Conservation (phyloP, 2,113 vertebrate genomes). For the Pontoporia blainvillei region DNA sequence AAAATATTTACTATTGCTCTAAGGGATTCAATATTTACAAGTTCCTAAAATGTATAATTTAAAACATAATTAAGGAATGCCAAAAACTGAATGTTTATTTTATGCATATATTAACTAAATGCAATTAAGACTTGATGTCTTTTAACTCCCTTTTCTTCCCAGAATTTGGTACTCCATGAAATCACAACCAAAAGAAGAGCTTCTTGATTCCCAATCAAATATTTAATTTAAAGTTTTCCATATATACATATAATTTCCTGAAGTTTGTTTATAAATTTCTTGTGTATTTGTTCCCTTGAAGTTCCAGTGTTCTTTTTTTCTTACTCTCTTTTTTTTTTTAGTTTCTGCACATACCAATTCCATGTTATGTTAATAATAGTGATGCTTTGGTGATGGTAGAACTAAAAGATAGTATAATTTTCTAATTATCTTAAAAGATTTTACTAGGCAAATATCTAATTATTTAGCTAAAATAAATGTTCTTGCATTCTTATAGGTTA, state of each 20-base stretch:
- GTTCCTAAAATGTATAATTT: background rate
- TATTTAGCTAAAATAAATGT: background rate
- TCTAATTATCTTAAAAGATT: background rate
- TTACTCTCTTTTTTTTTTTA: background rate
- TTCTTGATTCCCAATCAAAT: background rate
- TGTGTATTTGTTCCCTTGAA: background rate
- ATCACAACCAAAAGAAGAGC: background rate
- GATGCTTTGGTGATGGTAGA: background rate
- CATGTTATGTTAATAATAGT: background rate
- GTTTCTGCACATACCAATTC: background rate
- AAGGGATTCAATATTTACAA: background rate
- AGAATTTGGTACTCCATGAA: background rate
- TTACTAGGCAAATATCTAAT: background rate
- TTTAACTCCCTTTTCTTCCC: background rate
- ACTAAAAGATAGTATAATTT: background rate
- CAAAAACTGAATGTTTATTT: conserved; percentile 5
- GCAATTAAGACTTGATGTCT: background rate
- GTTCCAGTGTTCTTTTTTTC: background rate
- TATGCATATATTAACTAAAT: background rate
- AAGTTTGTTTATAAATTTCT: background rate
- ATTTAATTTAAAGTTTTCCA: background rate
- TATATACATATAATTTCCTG: background rate
- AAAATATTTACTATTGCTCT: conserved; percentile 42
- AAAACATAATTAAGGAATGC: background rate
- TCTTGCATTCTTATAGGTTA: background rate